These are phyloP conservation scores for Sebastes melanostomus DNA, from an alignment of 2,797 vertebrate species.

Conservation along the genomic window DNA sequence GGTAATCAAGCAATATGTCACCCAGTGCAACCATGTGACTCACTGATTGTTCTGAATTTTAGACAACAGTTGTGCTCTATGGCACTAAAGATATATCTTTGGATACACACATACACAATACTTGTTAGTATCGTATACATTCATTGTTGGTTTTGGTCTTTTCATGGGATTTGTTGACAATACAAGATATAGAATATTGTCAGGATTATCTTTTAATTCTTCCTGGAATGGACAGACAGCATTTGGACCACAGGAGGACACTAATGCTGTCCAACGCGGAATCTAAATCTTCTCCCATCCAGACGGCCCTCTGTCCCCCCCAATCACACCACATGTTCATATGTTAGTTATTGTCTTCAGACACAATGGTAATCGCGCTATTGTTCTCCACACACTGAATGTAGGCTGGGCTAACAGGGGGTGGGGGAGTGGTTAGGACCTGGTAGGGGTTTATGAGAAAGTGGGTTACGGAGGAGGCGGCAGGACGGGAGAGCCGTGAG, in stretches of 20 bases:
- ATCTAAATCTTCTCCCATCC: background rate
- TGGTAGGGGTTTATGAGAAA: constrained; percentile 50
- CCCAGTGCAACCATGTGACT: background rate
- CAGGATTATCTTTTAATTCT: background rate
- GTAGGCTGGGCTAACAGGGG: constrained; percentile 13
- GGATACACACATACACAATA: background rate
- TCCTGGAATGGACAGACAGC: background rate
- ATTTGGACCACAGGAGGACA: background rate
- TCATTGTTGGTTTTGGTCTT: background rate
- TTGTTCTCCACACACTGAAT: constrained; percentile 54
- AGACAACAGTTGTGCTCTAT: background rate
- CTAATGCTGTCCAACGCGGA: background rate
- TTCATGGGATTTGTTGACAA: background rate
- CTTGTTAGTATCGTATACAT: background rate
- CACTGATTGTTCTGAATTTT: background rate
- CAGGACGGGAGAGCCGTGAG: background rate
- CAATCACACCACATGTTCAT: constrained; percentile 39
- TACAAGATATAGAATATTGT: background rate
- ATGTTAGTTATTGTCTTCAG: constrained; percentile 56
- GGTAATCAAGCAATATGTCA: background rate
- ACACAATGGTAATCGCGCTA: constrained; percentile 48
- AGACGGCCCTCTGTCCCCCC: constrained; percentile 9
- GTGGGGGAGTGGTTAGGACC: constrained; percentile 5
- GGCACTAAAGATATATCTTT: background rate
- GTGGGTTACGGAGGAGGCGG: constrained; percentile 59